Evolutionary conservation across 2,888 invertebrate species (phyloP), one percentile per base, ranked within the genome.

Genomic region (Drosophila paranaensis): DNA sequence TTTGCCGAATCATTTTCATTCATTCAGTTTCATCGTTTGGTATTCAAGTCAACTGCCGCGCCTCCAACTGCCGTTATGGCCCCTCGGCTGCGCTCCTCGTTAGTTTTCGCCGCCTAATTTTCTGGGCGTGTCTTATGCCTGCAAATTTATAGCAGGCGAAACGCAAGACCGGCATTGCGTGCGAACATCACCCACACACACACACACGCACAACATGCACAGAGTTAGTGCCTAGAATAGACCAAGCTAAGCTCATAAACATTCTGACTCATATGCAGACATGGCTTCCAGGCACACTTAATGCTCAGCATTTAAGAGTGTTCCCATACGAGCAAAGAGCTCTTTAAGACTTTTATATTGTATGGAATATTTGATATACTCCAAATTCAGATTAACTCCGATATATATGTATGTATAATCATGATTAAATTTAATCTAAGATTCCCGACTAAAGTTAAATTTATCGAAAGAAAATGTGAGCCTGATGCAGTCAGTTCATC

Each of bases 1-100:
- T 77, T 81, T 85, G 80, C 60, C 87, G 78, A 84, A 87, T 84
- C 81, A 84, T 83, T 81, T 80, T 76, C 79, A 79, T 74, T 77
- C 61, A 81, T 81, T 78, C 77, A 63, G 77, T 27, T 69, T 63
- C 58, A 66, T 77, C 63, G 68, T 35, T 74, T 68, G 37, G 60
- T 46, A 63, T 69, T 60, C 51, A 57, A 61, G 64, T 57, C 67
- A 43, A 46, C 37, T 63, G 16, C 58, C 42, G 54, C 55, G 53
- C 53, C 50, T n/a, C 46, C 46, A 42, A 20, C 20, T 20, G 20
- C 20, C 45, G 33, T 54, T 45, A 33, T 57, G 48, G 45, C 51
- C 46, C 30, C 30, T 37, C 53, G 58, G 46, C 62, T 33, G 68
- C 35, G 50, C 14, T 51, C 9, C 64, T 69, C 55, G 65, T 62